phyloP scores from a whole-genome alignment of 2,888 invertebrate species.

The Sarcophaga subvicina region DNA sequence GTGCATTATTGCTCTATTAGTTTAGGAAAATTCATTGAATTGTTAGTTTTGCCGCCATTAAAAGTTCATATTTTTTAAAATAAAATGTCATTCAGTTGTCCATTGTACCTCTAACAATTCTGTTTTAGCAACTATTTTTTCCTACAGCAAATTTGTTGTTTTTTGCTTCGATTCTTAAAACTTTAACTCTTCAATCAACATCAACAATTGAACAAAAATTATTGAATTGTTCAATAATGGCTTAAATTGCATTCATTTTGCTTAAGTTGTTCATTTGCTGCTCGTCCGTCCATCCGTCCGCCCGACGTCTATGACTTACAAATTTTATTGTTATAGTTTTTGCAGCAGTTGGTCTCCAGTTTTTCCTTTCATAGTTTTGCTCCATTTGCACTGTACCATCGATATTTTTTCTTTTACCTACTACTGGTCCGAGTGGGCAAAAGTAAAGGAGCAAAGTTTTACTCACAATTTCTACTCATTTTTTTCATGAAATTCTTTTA shows the following conservation, averaged over 20 bases:
- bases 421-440: conserved; percentile 36
- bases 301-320: conserved; percentile 43
- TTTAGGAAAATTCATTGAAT: conserved; percentile 1
- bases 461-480: background rate
- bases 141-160: background rate
- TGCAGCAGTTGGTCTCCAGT: background rate
- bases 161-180: conserved; percentile 33
- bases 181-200: conserved; percentile 63
- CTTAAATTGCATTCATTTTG: conserved; percentile 68
- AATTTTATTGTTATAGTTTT: conserved; percentile 55
- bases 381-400: background rate
- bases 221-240: conserved; percentile 70
- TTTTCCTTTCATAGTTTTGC: conserved; percentile 20
- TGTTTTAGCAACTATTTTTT: conserved; percentile 13
- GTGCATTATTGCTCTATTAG: background rate
- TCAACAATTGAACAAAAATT: conserved; percentile 61
- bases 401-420: conserved; percentile 41
- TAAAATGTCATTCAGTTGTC: conserved; percentile 47
- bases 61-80: conserved; percentile 27
- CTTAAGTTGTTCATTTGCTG: conserved; percentile 49
- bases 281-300: no score
- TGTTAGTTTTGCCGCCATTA: conserved; percentile 43
- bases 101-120: background rate
- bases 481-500: conserved; percentile 1
- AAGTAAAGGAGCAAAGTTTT: conserved; percentile 35